Base-by-base conservation (phyloP, 2,797 vertebrate species). In the Peromyscus eremicus region DNA sequence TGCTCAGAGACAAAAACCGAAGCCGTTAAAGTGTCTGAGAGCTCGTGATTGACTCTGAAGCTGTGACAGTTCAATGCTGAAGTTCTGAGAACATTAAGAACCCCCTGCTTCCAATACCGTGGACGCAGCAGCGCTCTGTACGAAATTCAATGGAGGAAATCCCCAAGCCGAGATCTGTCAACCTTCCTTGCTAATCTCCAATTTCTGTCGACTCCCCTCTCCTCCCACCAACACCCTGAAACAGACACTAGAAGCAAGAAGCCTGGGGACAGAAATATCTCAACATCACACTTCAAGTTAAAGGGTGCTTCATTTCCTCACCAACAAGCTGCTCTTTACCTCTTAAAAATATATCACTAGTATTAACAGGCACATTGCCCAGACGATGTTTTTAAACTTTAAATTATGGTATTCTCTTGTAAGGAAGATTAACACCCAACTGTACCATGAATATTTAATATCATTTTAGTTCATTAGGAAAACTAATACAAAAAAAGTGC, bases 381-480 rank as follows among this genome's bases (percentile, higher is more conserved):
- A 80, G 14, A 13, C 92, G 16, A 80, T 27, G 70, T 82, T 77
- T 60, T 76, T 40, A 46, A 71, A 34, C 70, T 76, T 93, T 88
- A 86, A 97, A 88, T 64, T 89, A 89, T 0, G 34, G 9, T 11
- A 85, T 86, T 92, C 32, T 80, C 94, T 92, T 89, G 43, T 92
- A 97, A 92, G 76, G 37, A 95, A 80, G 23, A 94, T 37, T 29
- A 27, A 85, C 70, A 86, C 55, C 76, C 43, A 96, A 88, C n/a
- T 81, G 2, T 49, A 91, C n/a, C 52, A 75, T 71, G 66, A 96
- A 92, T 55, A 93, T 29, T 84, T 84, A 91, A 34, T 76, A 80
- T 23, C 80, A 64, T 96, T 96, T 92, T 90, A 66, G 25, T 83
- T 82, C 82, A 66, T 86, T 66, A 96, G 68, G 81, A 97, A 95